These are phyloP conservation scores for Synanceia verrucosa DNA, from an alignment of 2,797 vertebrate genomes.

Conservation along the genomic window DNA sequence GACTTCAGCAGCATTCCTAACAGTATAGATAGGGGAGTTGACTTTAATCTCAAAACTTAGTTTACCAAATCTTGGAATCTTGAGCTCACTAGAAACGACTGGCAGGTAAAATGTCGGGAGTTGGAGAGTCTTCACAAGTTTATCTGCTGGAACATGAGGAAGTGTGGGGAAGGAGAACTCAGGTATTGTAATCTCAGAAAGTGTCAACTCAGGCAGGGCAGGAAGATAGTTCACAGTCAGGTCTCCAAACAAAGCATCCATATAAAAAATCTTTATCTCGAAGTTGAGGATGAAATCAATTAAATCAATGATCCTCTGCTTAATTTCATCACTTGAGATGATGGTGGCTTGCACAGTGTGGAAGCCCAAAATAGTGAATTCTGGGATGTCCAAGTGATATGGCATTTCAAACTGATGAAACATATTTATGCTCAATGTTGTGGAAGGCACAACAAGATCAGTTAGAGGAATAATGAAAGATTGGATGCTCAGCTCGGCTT, in stretches of 20 bases:
- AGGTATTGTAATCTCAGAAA: slow-evolving; percentile 83
- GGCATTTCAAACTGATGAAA: slow-evolving; percentile 19
- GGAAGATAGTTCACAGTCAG: slow-evolving; percentile 15
- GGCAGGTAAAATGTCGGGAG: slow-evolving; percentile 88
- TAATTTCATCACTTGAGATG: slow-evolving; percentile 8
- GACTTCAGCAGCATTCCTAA: slow-evolving; percentile 81
- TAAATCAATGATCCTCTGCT: slow-evolving; percentile 10
- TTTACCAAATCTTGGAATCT: slow-evolving; percentile 86
- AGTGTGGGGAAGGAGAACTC: slow-evolving; percentile 82
- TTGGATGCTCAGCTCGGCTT: neutral
- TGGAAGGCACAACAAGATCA: slow-evolving; percentile 13
- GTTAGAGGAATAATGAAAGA: slow-evolving; percentile 16
- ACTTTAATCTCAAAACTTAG: slow-evolving; percentile 82
- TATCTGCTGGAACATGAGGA: slow-evolving; percentile 81
- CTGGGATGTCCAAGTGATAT: slow-evolving; percentile 5
- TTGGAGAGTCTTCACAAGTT: slow-evolving; percentile 76
- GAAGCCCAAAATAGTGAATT: slow-evolving; percentile 15
- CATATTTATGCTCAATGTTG: neutral
- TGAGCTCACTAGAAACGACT: slow-evolving; percentile 77
- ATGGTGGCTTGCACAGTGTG: slow-evolving; percentile 1
- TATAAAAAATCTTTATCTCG: neutral
- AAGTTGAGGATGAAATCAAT: slow-evolving; percentile 16
- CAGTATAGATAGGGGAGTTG: slow-evolving; percentile 81
- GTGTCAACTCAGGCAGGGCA: slow-evolving; percentile 74
- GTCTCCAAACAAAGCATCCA: neutral